Evolutionary conservation across 2,113 vertebrate species (phyloP).

Genomic region (Macrotis lagotis): DNA sequence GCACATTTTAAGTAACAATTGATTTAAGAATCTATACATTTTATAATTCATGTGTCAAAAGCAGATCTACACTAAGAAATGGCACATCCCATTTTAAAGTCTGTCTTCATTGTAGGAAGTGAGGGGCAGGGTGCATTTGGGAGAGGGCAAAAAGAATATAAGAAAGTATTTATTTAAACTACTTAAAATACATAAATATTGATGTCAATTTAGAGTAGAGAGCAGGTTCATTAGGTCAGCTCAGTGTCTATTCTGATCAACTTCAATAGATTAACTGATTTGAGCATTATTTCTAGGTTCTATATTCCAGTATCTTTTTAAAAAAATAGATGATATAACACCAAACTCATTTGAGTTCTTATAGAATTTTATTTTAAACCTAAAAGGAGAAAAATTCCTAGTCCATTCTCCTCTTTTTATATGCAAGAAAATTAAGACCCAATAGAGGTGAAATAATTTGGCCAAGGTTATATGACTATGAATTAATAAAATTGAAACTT

Average conservation of each 20-base stretch:
- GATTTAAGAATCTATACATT: neutral
- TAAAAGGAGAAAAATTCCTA: neutral
- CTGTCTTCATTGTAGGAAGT: neutral
- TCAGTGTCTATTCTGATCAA: neutral
- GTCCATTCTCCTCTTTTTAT: neutral
- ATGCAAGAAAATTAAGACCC: neutral
- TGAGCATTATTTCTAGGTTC: neutral
- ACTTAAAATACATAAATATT: neutral
- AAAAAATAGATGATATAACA: neutral
- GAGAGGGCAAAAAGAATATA: neutral
- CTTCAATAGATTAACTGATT: neutral
- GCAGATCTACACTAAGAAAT: neutral
- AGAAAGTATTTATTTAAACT: neutral
- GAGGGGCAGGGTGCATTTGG: neutral
- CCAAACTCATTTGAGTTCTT: neutral
- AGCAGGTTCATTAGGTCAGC: neutral
- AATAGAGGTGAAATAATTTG: neutral
- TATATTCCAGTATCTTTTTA: neutral
- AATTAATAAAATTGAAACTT: neutral
- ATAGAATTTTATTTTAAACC: neutral
- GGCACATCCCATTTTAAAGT: neutral
- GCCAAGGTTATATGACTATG: neutral
- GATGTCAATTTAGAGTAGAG: neutral
- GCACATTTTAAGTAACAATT: neutral
- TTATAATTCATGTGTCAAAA: neutral